These are phyloP conservation scores for Mesoligia furuncula DNA, from an alignment of 2,888 invertebrate genomes.

Conservation along the genomic window DNA sequence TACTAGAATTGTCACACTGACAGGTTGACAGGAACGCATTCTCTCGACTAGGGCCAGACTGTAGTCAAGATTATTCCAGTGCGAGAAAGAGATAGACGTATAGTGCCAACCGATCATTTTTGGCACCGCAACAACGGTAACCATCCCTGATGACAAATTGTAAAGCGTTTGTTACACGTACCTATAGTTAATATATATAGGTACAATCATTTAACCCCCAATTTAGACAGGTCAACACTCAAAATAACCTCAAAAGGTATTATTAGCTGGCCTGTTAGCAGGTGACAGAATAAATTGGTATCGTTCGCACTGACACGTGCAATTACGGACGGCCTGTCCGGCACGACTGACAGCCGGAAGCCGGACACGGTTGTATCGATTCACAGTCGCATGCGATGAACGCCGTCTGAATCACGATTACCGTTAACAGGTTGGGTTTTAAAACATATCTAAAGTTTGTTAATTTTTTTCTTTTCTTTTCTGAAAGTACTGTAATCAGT, in stretches of 20 bases:
- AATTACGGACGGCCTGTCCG: slow-evolving; percentile 54
- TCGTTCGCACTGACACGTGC: slow-evolving; percentile 51
- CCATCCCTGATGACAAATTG: not conserved
- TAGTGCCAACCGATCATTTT: not conserved
- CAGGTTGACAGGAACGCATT: not conserved
- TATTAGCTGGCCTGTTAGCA: slow-evolving; percentile 38
- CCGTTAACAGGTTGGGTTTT: slow-evolving; percentile 47
- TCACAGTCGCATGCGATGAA: slow-evolving; percentile 54
- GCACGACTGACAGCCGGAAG: slow-evolving; percentile 51
- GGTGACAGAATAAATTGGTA: slow-evolving; percentile 57
- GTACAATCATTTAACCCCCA: slow-evolving; percentile 5
- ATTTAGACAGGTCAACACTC: slow-evolving; percentile 25
- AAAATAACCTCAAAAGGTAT: slow-evolving; percentile 39
- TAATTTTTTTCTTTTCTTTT: not conserved
- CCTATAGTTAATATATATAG: too few species aligned
- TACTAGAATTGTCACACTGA: not conserved
- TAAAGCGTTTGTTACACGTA: not conserved
- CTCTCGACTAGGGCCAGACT: not conserved
- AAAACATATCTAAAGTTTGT: slow-evolving; percentile 7
- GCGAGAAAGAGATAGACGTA: not conserved
- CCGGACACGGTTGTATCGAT: slow-evolving; percentile 60
- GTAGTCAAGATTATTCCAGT: not conserved
- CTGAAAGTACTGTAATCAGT: not conserved
- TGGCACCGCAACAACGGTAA: too few species aligned
- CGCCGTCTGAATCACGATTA: slow-evolving; percentile 54